These are phyloP conservation scores for Stomorhina lunata DNA, from an alignment of 2,888 invertebrate genomes.

Conservation along the genomic window DNA sequence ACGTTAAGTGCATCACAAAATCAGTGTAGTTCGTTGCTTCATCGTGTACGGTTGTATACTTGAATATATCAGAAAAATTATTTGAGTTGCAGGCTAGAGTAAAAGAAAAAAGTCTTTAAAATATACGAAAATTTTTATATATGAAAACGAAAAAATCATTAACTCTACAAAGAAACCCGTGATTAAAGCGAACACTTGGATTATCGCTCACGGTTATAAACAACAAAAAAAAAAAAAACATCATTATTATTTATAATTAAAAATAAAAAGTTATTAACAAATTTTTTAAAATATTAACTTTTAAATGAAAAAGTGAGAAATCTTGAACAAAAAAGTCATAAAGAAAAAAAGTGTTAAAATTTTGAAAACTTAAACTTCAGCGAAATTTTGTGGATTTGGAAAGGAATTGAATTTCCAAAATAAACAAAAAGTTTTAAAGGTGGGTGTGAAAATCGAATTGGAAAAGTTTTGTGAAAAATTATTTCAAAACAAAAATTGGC, in stretches of 20 bases:
- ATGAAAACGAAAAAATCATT: conserved; percentile 26
- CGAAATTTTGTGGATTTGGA: conserved; percentile 23
- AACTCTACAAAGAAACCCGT: conserved; percentile 72
- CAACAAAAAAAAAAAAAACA: conserved; percentile 30
- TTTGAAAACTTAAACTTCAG: neutral
- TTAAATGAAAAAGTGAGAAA: neutral
- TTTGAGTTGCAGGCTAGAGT: neutral
- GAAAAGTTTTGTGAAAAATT: neutral
- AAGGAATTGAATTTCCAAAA: conserved; percentile 24
- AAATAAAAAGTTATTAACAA: conserved; percentile 17
- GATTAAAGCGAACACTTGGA: conserved; percentile 77
- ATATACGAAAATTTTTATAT: conserved; percentile 39
- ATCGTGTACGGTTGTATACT: conserved; percentile 75
- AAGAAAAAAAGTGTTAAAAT: neutral
- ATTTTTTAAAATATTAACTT: neutral
- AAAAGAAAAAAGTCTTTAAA: neutral
- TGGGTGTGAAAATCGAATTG: conserved; percentile 15
- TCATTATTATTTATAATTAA: neutral
- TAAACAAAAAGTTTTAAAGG: conserved; percentile 38
- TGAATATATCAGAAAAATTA: neutral
- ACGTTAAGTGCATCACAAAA: conserved; percentile 69
- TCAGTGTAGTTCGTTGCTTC: conserved; percentile 77
- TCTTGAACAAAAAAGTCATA: neutral
- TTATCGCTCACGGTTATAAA: conserved; percentile 75
- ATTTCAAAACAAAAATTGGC: neutral